phyloP scores from a whole-genome alignment of 2,113 vertebrate species.

The Todiramphus chloris region DNA sequence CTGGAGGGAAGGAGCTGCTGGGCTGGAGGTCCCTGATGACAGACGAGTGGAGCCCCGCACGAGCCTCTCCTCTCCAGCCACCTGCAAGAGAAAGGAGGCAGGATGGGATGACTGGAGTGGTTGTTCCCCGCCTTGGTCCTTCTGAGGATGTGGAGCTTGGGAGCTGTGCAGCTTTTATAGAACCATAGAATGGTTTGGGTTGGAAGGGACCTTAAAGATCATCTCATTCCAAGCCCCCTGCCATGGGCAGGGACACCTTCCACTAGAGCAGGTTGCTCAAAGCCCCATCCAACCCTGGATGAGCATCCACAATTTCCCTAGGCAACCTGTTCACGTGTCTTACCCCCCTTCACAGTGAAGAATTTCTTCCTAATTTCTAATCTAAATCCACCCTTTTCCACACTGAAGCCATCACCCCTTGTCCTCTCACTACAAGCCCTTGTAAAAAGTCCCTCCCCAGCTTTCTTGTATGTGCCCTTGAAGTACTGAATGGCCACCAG shows the following conservation, averaged over 20 bases:
- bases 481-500: too few species aligned
- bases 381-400: too few species aligned
- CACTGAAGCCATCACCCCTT: too few species aligned
- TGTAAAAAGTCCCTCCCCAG: too few species aligned
- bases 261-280: background rate
- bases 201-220: too few species aligned
- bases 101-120: fast-evolving
- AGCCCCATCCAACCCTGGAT: background rate
- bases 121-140: background rate
- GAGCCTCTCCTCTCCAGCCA: conserved; percentile 56
- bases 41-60: conserved; percentile 61
- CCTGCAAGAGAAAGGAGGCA: conserved; percentile 20
- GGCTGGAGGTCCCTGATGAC: conserved; percentile 51
- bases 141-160: background rate
- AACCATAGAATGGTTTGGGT: too few species aligned
- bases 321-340: too few species aligned
- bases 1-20: background rate
- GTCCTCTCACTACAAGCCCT: too few species aligned
- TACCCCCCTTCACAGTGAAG: background rate
- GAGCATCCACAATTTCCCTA: too few species aligned
- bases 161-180: background rate
- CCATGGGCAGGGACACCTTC: background rate
- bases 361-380: too few species aligned
- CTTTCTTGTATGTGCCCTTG: too few species aligned
- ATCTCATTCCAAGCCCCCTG: too few species aligned